A percentile compares a stretch with the other conserved stretches of the same genome.
Conservation (phyloP, 2,113 vertebrate genomes). For the Catharus fuscescens region DNA sequence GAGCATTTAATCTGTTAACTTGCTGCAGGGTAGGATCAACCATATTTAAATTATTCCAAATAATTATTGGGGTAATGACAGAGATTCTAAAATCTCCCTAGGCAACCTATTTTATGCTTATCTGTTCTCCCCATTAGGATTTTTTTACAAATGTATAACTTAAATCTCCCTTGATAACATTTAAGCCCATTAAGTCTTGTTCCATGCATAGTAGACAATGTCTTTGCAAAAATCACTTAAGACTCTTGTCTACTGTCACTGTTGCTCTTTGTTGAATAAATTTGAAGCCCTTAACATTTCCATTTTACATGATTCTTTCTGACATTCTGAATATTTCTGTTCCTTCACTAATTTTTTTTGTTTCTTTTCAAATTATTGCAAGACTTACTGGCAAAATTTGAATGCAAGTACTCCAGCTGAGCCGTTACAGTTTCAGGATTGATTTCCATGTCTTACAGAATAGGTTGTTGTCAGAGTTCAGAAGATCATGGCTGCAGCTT, state of each 20-base stretch:
- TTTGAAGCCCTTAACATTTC: background rate
- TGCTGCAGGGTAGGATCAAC: background rate
- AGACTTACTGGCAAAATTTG: background rate
- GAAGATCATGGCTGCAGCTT: background rate
- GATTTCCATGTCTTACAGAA: background rate
- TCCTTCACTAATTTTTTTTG: background rate
- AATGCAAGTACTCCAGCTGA: background rate
- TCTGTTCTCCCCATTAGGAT: conserved; percentile 17
- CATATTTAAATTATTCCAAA: conserved; percentile 46
- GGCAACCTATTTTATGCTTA: conserved; percentile 40
- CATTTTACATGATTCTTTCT: background rate
- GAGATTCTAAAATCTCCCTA: conserved; percentile 29
- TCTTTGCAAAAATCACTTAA: background rate
- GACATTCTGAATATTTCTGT: background rate
- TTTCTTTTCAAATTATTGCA: background rate
- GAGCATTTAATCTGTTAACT: background rate
- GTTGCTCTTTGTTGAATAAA: background rate
- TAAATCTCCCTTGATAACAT: conserved; percentile 36
- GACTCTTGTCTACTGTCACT: background rate
- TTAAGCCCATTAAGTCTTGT: conserved; percentile 35
- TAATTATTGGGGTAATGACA: conserved; percentile 52
- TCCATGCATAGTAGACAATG: background rate
- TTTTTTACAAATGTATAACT: background rate
- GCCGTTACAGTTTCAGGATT: background rate
- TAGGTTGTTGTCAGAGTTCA: background rate